These are phyloP conservation scores for Sesamia inferens DNA, from an alignment of 2,888 invertebrate species.

Conservation along the genomic window DNA sequence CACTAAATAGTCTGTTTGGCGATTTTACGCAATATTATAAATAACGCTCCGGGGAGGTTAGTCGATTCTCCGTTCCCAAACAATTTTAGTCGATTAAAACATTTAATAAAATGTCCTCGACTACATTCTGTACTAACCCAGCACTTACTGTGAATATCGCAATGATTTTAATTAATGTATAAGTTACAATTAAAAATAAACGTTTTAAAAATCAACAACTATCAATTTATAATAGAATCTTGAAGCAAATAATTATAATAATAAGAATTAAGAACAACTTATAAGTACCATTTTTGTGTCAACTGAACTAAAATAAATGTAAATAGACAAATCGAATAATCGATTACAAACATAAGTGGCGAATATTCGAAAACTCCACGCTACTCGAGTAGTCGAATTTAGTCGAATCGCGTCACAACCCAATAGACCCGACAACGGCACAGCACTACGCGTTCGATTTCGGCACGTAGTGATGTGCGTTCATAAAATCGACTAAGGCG, in stretches of 20 bases:
- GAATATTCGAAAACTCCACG: conserved; percentile 57
- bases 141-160: conserved; percentile 58
- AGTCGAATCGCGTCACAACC: conserved; percentile 61
- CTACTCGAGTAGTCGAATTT: conserved; percentile 58
- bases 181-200: conserved; percentile 62
- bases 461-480: conserved; percentile 54
- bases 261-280: conserved; percentile 68
- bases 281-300: conserved; percentile 67
- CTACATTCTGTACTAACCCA: conserved; percentile 51
- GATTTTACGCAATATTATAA: conserved; percentile 41
- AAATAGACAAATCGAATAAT: conserved; percentile 59
- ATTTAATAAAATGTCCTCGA: conserved; percentile 49
- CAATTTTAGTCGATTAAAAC: conserved; percentile 52
- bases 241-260: conserved; percentile 66
- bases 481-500: conserved; percentile 56
- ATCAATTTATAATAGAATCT: conserved; percentile 66
- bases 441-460: conserved; percentile 58
- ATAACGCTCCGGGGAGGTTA: conserved; percentile 41
- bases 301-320: conserved; percentile 61
- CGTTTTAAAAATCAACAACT: conserved; percentile 62
- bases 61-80: conserved; percentile 56
- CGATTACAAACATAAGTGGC: conserved; percentile 62
- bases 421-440: conserved; percentile 64
- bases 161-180: conserved; percentile 55
- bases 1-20: conserved; percentile 47